A percentile compares a stretch with the other conserved stretches of the same genome.
phyloP scores from a whole-genome alignment of 1,140 invertebrate species.

The Drosophila busckii region DNA sequence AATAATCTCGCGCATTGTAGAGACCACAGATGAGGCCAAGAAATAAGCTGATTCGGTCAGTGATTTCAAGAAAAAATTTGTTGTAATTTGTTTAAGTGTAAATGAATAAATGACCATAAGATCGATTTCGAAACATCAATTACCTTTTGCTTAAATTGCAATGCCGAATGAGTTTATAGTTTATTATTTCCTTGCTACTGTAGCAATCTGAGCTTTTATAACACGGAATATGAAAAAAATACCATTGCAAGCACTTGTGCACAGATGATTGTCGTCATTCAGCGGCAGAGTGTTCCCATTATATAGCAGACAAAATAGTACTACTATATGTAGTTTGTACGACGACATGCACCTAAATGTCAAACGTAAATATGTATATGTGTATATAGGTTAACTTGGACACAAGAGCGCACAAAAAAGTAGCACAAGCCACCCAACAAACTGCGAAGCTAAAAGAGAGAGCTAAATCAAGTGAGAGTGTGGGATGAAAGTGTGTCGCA shows the following conservation, averaged over 20 bases:
- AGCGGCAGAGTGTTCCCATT: slow-evolving; percentile 11
- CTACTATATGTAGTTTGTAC: too few species aligned
- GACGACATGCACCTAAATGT: slow-evolving; percentile 24
- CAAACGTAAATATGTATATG: slow-evolving; percentile 25
- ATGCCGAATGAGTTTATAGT: too few species aligned
- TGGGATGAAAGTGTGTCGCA: too few species aligned
- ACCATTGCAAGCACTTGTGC: slow-evolving; percentile 7
- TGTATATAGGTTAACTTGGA: slow-evolving; percentile 38
- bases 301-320: slow-evolving; percentile 22
- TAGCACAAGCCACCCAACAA: not conserved
- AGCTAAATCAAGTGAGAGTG: slow-evolving; percentile 5
- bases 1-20: slow-evolving; percentile 60
- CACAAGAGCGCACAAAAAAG: slow-evolving; percentile 8
- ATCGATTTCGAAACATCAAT: not conserved
- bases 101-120: not conserved
- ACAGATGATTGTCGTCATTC: slow-evolving; percentile 6
- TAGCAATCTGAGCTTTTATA: too few species aligned
- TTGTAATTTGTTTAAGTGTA: slow-evolving; percentile 3
- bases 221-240: too few species aligned
- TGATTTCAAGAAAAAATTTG: too few species aligned
- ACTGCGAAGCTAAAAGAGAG: slow-evolving; percentile 11
- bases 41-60: too few species aligned
- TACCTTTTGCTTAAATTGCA: too few species aligned
- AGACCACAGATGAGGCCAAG: slow-evolving; percentile 41
- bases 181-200: too few species aligned